Percentiles rank a stretch among this genome's conserved stretches.
phyloP scores from a whole-genome alignment of 2,797 vertebrate species.

The Gadopsis bispinosus region DNA sequence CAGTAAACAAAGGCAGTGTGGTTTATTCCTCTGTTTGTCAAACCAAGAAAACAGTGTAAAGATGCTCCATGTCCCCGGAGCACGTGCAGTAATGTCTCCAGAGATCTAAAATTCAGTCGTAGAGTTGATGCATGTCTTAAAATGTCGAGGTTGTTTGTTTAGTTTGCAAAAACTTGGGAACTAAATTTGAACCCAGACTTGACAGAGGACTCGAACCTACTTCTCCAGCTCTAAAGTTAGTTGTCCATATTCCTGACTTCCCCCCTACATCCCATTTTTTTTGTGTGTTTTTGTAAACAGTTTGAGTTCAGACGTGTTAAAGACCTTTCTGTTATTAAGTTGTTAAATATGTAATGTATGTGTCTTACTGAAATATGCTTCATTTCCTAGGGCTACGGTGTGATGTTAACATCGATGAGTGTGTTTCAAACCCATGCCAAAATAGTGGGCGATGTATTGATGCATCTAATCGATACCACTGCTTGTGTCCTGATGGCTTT shows the following conservation, averaged over 20 bases:
- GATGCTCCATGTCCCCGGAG: not conserved
- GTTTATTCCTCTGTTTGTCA: conserved; percentile 17
- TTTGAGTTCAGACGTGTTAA: not conserved
- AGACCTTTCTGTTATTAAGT: not conserved
- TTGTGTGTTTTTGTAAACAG: not conserved
- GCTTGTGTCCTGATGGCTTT: conserved; percentile 85
- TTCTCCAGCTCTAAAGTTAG: not conserved
- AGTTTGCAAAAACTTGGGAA: conserved; percentile 16
- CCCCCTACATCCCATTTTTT: not conserved
- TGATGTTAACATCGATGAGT: conserved; percentile 86
- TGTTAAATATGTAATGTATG: conserved; percentile 17
- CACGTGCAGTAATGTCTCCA: conserved; percentile 15
- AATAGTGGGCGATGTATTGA: conserved; percentile 85
- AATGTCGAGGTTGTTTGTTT: conserved; percentile 21
- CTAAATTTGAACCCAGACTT: not conserved
- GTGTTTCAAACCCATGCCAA: conserved; percentile 84
- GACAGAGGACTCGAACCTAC: not conserved
- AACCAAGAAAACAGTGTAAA: conserved; percentile 3
- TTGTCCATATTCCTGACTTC: not conserved
- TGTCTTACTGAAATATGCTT: conserved; percentile 39
- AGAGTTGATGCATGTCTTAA: not conserved
- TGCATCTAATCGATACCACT: conserved; percentile 80
- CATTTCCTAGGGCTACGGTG: conserved; percentile 81
- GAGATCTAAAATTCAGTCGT: not conserved
- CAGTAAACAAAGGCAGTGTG: not conserved